Conservation (phyloP, 2,113 vertebrate genomes). For the Saguinus midas region DNA sequence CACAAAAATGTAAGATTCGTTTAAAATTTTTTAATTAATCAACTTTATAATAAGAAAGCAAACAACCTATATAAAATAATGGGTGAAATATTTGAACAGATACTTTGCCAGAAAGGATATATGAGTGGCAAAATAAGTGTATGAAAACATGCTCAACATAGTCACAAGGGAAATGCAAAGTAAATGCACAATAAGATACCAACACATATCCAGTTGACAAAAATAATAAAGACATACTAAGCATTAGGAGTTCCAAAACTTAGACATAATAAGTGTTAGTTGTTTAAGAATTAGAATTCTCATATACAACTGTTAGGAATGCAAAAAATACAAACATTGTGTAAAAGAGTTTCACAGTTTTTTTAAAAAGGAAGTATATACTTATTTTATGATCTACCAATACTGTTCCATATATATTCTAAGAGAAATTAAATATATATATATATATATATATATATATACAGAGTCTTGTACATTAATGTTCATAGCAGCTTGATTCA, state of each 20-base stretch:
- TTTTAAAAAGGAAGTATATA: neutral
- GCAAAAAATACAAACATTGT: neutral
- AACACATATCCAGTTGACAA: neutral
- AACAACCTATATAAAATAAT: conserved; percentile 15
- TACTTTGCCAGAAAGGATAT: neutral
- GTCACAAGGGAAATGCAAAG: neutral
- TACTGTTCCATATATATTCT: neutral
- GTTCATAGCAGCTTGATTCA: neutral
- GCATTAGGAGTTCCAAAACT: neutral
- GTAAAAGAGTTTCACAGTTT: neutral
- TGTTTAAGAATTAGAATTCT: neutral
- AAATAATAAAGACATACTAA: neutral
- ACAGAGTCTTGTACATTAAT: neutral
- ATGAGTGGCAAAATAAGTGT: neutral
- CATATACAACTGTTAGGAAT: neutral
- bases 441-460: neutral
- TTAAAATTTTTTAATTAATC: neutral
- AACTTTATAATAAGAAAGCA: neutral
- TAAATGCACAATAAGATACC: neutral
- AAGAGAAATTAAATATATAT: neutral
- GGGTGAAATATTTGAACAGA: neutral
- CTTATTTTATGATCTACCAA: neutral
- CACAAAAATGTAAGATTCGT: neutral
- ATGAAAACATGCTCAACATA: conserved; percentile 13
- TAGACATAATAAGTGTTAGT: neutral